Percentiles rank a stretch among this genome's conserved stretches.
phyloP scores from a whole-genome alignment of 1,140 invertebrate genomes.

The Caenorhabditis inopinata region DNA sequence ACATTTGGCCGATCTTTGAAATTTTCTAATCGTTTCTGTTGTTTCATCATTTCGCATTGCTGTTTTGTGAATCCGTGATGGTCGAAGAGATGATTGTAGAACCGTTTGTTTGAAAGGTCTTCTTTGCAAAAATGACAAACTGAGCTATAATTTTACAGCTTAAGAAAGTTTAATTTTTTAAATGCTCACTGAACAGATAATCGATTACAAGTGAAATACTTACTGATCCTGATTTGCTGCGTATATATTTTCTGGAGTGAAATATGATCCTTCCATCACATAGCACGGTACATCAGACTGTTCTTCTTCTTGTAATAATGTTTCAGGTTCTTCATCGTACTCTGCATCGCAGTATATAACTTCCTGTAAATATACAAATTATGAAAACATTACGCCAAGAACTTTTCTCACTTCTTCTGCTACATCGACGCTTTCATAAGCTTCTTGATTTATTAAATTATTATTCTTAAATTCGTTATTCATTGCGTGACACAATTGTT shows the following conservation, averaged over 20 bases:
- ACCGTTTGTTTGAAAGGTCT: neutral
- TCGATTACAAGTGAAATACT: neutral
- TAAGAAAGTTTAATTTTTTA: too few species aligned
- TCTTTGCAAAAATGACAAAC: conserved; percentile 9
- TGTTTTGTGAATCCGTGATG: conserved; percentile 4
- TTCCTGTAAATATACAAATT: neutral
- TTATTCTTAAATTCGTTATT: neutral
- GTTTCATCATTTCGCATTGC: conserved; percentile 3
- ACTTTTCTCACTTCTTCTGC: neutral
- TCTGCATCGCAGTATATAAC: neutral
- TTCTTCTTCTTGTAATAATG: neutral
- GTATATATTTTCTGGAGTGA: neutral
- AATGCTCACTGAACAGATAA: neutral
- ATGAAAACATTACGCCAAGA: neutral
- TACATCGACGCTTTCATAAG: neutral
- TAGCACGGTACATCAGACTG: neutral
- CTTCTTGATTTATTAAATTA: too few species aligned
- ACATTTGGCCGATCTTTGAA: neutral
- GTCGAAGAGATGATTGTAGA: neutral
- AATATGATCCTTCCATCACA: neutral
- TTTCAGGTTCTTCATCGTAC: neutral
- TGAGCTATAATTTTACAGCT: too few species aligned
- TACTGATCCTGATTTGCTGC: conserved; percentile 9
- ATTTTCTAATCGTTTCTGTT: neutral
- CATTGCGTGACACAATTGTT: neutral